phyloP scores from a whole-genome alignment of 2,797 vertebrate species.

The Gephyroberyx darwinii region DNA sequence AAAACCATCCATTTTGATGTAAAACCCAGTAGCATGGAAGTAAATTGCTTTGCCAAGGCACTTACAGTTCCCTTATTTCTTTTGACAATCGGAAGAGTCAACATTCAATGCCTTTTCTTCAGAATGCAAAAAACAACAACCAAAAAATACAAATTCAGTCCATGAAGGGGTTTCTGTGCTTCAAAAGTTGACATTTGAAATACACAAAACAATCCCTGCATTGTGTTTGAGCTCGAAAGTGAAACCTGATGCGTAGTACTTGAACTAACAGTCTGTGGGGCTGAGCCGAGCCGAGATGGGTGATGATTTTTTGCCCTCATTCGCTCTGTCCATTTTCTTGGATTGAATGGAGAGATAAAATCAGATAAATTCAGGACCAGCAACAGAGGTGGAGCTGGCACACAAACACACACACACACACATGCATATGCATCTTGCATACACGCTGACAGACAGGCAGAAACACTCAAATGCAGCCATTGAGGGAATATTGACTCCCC shows the following conservation, averaged over 20 bases:
- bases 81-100: slow-evolving; percentile 26
- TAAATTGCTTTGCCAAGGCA: neutral
- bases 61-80: slow-evolving; percentile 19
- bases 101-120: slow-evolving; percentile 36
- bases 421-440: slow-evolving; percentile 25
- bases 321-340: slow-evolving; percentile 10
- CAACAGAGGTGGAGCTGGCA: slow-evolving; percentile 14
- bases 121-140: slow-evolving; percentile 8
- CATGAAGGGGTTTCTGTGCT: slow-evolving; percentile 2
- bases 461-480: slow-evolving; percentile 14
- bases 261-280: slow-evolving; percentile 15
- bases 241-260: slow-evolving; percentile 22
- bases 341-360: slow-evolving; percentile 24
- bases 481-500: slow-evolving; percentile 52
- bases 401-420: slow-evolving; percentile 3
- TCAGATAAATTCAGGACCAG: slow-evolving; percentile 23
- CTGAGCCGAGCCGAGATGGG: slow-evolving; percentile 14
- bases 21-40: neutral
- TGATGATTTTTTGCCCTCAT: slow-evolving; percentile 30
- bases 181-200: slow-evolving; percentile 38
- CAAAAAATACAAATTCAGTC: slow-evolving; percentile 16
- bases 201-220: slow-evolving; percentile 25
- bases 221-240: slow-evolving; percentile 46
- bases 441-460: slow-evolving; percentile 13
- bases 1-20: neutral